Evolutionary conservation across 2,797 vertebrate genomes (phyloP).

Genomic region (Rhadinocentrus ornatus): DNA sequence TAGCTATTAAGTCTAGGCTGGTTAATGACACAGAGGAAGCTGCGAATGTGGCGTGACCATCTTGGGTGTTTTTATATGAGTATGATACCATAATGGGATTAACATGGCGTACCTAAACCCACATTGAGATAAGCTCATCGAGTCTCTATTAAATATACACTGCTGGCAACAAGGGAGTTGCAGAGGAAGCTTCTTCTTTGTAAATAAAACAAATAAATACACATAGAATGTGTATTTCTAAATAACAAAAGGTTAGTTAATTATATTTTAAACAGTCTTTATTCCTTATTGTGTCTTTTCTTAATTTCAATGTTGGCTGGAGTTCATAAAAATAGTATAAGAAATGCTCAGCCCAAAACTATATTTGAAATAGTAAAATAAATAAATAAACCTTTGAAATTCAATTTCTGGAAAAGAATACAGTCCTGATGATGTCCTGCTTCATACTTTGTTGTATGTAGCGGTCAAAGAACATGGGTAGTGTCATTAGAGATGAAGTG

Average conservation of each 20-base stretch:
- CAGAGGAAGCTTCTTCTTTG: constrained; percentile 24
- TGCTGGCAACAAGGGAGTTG: constrained; percentile 61
- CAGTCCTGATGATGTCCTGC: not conserved
- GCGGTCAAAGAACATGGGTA: not conserved
- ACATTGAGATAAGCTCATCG: constrained; percentile 79
- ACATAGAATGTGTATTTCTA: not conserved
- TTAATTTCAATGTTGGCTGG: constrained; percentile 15
- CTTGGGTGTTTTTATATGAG: constrained; percentile 74
- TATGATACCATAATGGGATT: constrained; percentile 79
- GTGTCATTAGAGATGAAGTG: not conserved
- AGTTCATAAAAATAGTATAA: constrained; percentile 5
- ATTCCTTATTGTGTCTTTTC: constrained; percentile 5
- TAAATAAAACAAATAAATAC: constrained; percentile 7
- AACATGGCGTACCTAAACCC: constrained; percentile 79
- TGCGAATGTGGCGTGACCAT: constrained; percentile 68
- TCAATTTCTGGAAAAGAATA: not conserved
- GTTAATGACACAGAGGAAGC: constrained; percentile 73
- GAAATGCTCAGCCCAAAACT: too few species aligned
- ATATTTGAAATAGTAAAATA: too few species aligned
- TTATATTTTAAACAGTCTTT: constrained; percentile 9
- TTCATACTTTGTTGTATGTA: not conserved
- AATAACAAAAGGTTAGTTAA: constrained; percentile 7
- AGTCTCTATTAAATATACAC: constrained; percentile 73
- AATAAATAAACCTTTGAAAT: not conserved
- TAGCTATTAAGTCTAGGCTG: constrained; percentile 71